Evolutionary conservation across 2,797 vertebrate genomes (phyloP).

Genomic region (Apogon hyalosoma): DNA sequence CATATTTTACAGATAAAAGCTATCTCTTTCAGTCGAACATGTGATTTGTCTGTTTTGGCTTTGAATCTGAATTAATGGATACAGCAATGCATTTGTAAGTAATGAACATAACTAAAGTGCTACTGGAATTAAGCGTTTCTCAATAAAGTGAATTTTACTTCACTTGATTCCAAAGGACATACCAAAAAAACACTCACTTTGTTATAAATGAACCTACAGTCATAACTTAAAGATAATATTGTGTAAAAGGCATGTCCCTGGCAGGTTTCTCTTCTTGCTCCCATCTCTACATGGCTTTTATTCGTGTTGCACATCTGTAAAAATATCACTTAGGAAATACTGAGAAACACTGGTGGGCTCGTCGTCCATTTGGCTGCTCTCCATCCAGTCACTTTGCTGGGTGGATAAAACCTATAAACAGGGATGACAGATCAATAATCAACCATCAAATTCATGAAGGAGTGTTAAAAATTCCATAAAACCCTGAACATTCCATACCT

Average conservation of each 20-base stretch:
- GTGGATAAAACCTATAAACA: constrained; percentile 34
- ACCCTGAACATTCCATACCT: constrained; percentile 56
- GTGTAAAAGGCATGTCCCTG: neutral
- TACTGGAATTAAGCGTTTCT: neutral
- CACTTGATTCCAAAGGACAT: constrained; percentile 8
- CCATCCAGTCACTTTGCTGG: constrained; percentile 12
- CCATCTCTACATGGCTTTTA: constrained; percentile 11
- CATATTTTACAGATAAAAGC: neutral
- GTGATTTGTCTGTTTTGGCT: neutral
- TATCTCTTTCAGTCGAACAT: constrained; percentile 6
- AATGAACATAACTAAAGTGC: constrained; percentile 41
- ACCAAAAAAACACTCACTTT: neutral
- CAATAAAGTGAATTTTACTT: constrained; percentile 1
- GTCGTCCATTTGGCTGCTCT: constrained; percentile 62
- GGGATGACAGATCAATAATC: constrained; percentile 7
- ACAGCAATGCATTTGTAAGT: constrained; percentile 7
- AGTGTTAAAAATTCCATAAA: neutral
- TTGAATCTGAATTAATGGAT: neutral
- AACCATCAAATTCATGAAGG: neutral
- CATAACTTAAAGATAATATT: constrained; percentile 11
- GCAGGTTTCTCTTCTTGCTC: neutral
- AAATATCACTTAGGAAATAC: constrained; percentile 93
- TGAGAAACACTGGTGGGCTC: constrained; percentile 87
- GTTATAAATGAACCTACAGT: constrained; percentile 46
- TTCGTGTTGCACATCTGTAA: constrained; percentile 91